Evolutionary conservation across 2,113 vertebrate species (phyloP).

Genomic region (Xenopus tropicalis): DNA sequence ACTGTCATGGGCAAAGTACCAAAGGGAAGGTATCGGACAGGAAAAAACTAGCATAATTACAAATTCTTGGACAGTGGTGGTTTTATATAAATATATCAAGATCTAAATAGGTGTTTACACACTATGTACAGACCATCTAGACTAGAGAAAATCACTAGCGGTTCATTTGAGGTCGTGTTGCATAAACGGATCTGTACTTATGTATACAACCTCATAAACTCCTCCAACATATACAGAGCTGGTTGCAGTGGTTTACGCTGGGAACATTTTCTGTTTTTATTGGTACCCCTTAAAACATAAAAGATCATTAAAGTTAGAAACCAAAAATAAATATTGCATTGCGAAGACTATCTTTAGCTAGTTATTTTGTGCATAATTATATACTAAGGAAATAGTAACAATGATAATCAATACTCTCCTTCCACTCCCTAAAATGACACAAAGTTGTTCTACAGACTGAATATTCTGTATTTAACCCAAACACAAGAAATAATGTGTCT

Average conservation of each 20-base stretch:
- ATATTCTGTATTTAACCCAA: too few species aligned
- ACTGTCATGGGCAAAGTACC: not conserved
- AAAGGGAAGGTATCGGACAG: not conserved
- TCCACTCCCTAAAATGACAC: too few species aligned
- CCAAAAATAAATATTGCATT: not conserved
- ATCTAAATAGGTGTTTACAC: not conserved
- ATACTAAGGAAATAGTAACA: not conserved
- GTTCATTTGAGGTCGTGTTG: not conserved
- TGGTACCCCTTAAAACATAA: not conserved
- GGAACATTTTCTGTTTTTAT: slow-evolving; percentile 2
- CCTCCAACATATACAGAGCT: not conserved
- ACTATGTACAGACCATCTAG: not conserved
- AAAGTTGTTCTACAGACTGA: too few species aligned
- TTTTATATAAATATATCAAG: not conserved
- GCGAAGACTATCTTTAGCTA: not conserved
- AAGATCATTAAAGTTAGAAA: not conserved
- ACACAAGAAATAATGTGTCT: too few species aligned
- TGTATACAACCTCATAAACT: not conserved
- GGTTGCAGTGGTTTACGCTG: not conserved
- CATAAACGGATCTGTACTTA: not conserved
- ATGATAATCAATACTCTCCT: too few species aligned
- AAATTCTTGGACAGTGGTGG: not conserved
- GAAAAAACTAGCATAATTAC: not conserved
- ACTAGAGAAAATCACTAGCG: not conserved
- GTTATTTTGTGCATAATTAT: not conserved